A percentile compares a stretch with the other conserved stretches of the same genome.
Conservation (phyloP, 2,797 vertebrate species). For the Arrhamphus sclerolepis region DNA sequence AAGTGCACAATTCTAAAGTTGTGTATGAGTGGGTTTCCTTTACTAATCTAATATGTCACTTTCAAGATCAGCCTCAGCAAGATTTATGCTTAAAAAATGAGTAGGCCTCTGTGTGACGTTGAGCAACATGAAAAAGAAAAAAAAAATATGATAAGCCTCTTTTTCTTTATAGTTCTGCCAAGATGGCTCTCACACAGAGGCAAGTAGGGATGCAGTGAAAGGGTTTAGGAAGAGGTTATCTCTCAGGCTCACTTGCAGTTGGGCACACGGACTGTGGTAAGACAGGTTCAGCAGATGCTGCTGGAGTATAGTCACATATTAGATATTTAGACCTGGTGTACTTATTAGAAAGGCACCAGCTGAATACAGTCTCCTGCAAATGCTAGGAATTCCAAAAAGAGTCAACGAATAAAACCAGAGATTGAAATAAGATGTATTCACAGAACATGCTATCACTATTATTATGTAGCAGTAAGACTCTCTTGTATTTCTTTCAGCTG, state of each 20-base stretch:
- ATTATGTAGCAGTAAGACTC: no score
- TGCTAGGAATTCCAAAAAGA: conserved; percentile 20
- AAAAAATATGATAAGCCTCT: conserved; percentile 52
- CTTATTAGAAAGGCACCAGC: conserved; percentile 31
- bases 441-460: conserved; percentile 50
- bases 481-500: background rate
- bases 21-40: conserved; percentile 15
- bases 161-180: conserved; percentile 72
- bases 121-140: conserved; percentile 46
- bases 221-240: conserved; percentile 64
- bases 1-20: conserved; percentile 3
- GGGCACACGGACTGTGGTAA: conserved; percentile 26
- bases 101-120: conserved; percentile 41
- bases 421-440: conserved; percentile 23
- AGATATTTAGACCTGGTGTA: conserved; percentile 30
- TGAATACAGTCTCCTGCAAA: conserved; percentile 11
- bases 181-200: conserved; percentile 51
- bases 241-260: conserved; percentile 42
- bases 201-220: conserved; percentile 47
- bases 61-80: conserved; percentile 31
- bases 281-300: conserved; percentile 49
- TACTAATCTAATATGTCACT: conserved; percentile 29
- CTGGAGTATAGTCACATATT: conserved; percentile 43
- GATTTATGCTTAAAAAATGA: conserved; percentile 35
- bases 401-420: conserved; percentile 21